Evolutionary conservation across 2,113 vertebrate genomes (phyloP).

Genomic region (Chlorocebus sabaeus): DNA sequence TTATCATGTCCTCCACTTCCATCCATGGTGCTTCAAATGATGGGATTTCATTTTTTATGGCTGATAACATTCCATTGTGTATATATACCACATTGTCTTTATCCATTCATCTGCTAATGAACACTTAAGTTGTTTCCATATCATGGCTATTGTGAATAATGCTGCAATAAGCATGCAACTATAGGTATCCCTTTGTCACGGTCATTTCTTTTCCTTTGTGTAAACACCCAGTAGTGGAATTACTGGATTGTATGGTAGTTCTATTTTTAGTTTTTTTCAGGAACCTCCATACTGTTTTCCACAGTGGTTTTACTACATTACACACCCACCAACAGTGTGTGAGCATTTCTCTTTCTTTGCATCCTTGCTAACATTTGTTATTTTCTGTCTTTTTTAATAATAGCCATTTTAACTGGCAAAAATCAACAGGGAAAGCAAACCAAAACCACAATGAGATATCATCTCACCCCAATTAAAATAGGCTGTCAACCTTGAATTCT

Average conservation of each 20-base stretch:
- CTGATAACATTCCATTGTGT: not conserved
- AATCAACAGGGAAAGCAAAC: not conserved
- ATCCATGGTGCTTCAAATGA: not conserved
- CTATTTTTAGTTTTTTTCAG: not conserved
- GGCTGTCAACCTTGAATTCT: not conserved
- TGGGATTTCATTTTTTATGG: not conserved
- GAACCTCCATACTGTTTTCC: not conserved
- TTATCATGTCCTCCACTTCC: not conserved
- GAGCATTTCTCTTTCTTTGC: not conserved
- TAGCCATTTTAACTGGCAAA: not conserved
- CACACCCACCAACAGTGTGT: not conserved
- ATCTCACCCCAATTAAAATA: not conserved
- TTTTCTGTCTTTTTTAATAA: not conserved
- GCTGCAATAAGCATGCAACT: not conserved
- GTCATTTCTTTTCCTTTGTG: not conserved
- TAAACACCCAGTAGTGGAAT: not conserved
- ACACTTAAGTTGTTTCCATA: not conserved
- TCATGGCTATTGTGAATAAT: not conserved
- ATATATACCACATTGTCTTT: not conserved
- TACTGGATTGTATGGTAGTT: not conserved
- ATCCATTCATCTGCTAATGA: not conserved
- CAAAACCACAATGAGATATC: not conserved
- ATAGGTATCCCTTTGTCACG: not conserved
- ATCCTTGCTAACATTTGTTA: not conserved
- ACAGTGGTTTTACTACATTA: not conserved